Base-by-base conservation (phyloP, 1,140 invertebrate species). In the Aradophagus sp. region DNA sequence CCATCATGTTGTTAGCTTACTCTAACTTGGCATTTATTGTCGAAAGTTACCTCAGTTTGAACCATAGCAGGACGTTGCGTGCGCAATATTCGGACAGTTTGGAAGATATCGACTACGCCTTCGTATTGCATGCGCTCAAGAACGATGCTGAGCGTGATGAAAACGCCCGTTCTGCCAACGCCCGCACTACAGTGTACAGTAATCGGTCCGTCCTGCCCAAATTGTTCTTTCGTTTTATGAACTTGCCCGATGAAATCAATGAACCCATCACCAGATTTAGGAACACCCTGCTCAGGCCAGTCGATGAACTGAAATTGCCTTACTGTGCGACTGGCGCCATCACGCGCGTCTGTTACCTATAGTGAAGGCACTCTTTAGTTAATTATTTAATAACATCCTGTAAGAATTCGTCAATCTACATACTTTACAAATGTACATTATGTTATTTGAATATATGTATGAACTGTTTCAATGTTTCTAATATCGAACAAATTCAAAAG, bases 181-280 rank as follows among this genome's bases (percentile, higher is more conserved):
- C 95, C 95, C 62, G 95, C 95, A 79, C 95, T 96, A 90, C 98
- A 99, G 85, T 99, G 98, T 10, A 99, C 98, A 26, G 97, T 97
- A 66, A 99, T 99, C 11, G 98, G 98, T 10, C 98, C 98, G 81
- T 99, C 97, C 81, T 99, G 96, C 13, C 98, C 98, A 86, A 99
- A 99, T 84, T 99, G 97, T 82, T 99, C 96, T 86, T 99, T 99
- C 19, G 98, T 99, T 87, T 99, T 99, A 86, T 99, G 98, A 23
- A 99, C 97, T 84, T 99, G 97, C 8, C 97, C 96, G 75, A 99
- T 97, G 81, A 97, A 97, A 84, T 98, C 95, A 69, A 99, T 98
- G 84, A 99, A 99, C 13, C 95, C 95, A 81, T 99, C 97, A 1
- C 96, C 97, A 20, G 95, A 96, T 81, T 99, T 98, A 0, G 98